phyloP scores from a whole-genome alignment of 2,113 vertebrate genomes.

The Petrocephalus zakoni region DNA sequence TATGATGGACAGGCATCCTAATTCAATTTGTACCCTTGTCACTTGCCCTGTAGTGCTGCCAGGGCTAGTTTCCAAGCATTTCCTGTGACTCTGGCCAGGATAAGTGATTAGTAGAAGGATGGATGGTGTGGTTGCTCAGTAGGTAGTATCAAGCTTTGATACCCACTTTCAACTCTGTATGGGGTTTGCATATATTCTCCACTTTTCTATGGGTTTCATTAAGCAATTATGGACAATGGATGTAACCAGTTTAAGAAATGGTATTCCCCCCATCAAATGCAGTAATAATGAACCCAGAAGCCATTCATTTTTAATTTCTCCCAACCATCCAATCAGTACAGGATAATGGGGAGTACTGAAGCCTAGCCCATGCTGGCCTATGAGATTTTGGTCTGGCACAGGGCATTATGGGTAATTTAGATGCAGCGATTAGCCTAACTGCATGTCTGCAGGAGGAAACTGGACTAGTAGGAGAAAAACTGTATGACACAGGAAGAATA shows the following conservation, averaged over 20 bases:
- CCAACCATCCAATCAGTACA: background rate
- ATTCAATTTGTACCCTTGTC: background rate
- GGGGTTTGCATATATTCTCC: background rate
- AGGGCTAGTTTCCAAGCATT: background rate
- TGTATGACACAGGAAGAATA: background rate
- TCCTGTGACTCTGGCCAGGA: background rate
- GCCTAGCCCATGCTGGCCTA: background rate
- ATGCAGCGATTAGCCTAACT: background rate
- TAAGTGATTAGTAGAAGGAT: background rate
- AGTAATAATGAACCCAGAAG: constrained; percentile 1
- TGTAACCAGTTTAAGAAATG: background rate
- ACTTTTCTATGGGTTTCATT: background rate
- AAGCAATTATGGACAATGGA: background rate
- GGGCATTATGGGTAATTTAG: background rate
- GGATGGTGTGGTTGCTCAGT: background rate
- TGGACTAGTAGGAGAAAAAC: background rate
- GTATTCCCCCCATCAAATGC: background rate
- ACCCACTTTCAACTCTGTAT: background rate
- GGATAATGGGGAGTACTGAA: background rate
- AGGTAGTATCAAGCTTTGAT: background rate
- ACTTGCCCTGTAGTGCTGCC: background rate
- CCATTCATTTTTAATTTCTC: background rate
- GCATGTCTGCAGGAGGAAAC: background rate
- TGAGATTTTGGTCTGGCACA: background rate
- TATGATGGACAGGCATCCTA: background rate